Evolutionary conservation across 2,888 invertebrate genomes (phyloP), one percentile per base, ranked within the genome.

Genomic region (Polyploca ridens): DNA sequence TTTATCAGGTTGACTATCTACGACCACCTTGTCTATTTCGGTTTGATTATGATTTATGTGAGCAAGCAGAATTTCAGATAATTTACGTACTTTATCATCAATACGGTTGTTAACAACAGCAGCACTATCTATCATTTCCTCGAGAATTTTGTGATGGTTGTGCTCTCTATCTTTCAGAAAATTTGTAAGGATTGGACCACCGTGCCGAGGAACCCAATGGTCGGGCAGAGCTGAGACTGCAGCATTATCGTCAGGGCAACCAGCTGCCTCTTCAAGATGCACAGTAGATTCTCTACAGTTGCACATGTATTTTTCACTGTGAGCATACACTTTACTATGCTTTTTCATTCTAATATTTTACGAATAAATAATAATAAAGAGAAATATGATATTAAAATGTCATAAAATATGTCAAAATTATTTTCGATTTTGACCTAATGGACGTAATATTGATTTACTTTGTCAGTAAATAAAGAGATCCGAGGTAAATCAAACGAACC

Each of bases 161-260:
- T 78, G 67, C 74, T 88, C 80, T 33, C 84, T 79, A 70, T 88
- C 71, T 71, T 85, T 83, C 0, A 93, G 77, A 67, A 89, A 93
- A 58, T 88, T 86, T 1, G 71, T 73, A 13, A 93, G 87, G 38
- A 81, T 81, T 3, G 87, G 74, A 0, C 91, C 89, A 14, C 89
- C 81, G 33, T 73, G 85, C 62, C 73, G 78, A 11, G 90, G 90
- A 5, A 74, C 69, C 90, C 89, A 91, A 5, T 85, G 68, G 7
- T 87, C 82, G 4, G 93, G 93, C 49, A 93, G 73, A 0, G 84
- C 69, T 1, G 88, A 86, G 1, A 91, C 90, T 1, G 89, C 92
- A 41, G 84, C 84, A 7, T 76, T 69, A 68, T 93, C 91, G 27
- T 87, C 83, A 4, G 84, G 70, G 69, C 87, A 90, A 7, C 87